Evolutionary conservation across 2,888 invertebrate species (phyloP).

Genomic region (Nomada ruficornis): DNA sequence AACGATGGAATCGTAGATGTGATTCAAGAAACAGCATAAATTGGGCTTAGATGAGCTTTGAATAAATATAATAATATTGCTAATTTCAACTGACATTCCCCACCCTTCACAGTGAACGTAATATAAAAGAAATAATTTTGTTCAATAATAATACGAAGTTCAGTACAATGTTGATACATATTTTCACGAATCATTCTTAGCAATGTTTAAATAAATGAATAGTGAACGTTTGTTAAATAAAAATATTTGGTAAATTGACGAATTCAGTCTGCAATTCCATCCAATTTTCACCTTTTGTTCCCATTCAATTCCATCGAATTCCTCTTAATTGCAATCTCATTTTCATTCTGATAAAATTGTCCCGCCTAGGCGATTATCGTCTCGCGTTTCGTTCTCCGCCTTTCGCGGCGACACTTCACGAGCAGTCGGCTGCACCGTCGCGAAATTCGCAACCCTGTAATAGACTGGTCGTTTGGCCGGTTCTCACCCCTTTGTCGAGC

Average conservation of each 20-base stretch:
- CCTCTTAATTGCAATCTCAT: conserved; percentile 31
- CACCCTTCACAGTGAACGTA: too few species aligned
- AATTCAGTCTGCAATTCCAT: neutral
- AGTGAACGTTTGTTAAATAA: too few species aligned
- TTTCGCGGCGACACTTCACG: neutral
- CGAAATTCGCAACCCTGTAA: neutral
- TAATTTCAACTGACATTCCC: too few species aligned
- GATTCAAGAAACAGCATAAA: neutral
- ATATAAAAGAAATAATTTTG: too few species aligned
- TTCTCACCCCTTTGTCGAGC: conserved; percentile 10
- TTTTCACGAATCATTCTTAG: too few species aligned
- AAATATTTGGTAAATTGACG: neutral
- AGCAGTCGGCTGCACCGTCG: neutral
- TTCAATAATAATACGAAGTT: too few species aligned
- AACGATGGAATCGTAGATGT: too few species aligned
- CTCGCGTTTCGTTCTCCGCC: neutral
- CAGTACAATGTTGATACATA: too few species aligned
- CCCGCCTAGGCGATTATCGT: neutral
- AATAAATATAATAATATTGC: too few species aligned
- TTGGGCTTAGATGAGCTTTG: too few species aligned
- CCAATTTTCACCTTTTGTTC: conserved; percentile 6
- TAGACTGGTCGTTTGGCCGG: conserved; percentile 27
- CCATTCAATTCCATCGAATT: conserved; percentile 23
- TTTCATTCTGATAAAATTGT: conserved; percentile 28
- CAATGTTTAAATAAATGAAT: too few species aligned